Evolutionary conservation across 2,113 vertebrate species (phyloP).

Genomic region (Pedionomus torquatus): DNA sequence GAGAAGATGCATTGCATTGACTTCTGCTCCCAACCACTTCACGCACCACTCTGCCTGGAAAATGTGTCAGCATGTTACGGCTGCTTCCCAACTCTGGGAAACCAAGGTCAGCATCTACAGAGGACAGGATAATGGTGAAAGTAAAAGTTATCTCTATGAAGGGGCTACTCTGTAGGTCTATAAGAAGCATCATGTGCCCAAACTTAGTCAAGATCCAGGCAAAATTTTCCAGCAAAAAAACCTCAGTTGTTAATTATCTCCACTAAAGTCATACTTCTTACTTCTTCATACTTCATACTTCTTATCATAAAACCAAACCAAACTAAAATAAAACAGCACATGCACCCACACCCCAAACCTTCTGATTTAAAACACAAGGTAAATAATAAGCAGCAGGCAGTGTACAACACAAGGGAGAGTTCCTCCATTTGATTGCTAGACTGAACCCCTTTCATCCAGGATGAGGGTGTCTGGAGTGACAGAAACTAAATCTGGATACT

Average conservation of each 20-base stretch:
- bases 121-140: not conserved
- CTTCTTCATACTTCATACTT: not conserved
- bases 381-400: not conserved
- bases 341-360: accelerated
- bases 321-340: not conserved
- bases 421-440: not conserved
- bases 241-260: not conserved
- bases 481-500: not conserved
- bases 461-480: not conserved
- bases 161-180: accelerated
- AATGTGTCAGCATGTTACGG: not conserved
- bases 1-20: not conserved
- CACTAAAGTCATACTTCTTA: not conserved
- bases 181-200: not conserved
- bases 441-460: not conserved
- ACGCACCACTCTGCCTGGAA: not conserved
- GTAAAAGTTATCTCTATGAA: not conserved
- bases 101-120: not conserved
- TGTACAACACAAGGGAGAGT: not conserved
- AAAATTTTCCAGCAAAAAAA: not conserved
- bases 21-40: not conserved
- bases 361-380: not conserved
- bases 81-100: not conserved
- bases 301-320: not conserved
- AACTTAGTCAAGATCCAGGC: not conserved